Evolutionary conservation across 2,113 vertebrate genomes (phyloP).

Genomic region (Acanthisitta chloris): DNA sequence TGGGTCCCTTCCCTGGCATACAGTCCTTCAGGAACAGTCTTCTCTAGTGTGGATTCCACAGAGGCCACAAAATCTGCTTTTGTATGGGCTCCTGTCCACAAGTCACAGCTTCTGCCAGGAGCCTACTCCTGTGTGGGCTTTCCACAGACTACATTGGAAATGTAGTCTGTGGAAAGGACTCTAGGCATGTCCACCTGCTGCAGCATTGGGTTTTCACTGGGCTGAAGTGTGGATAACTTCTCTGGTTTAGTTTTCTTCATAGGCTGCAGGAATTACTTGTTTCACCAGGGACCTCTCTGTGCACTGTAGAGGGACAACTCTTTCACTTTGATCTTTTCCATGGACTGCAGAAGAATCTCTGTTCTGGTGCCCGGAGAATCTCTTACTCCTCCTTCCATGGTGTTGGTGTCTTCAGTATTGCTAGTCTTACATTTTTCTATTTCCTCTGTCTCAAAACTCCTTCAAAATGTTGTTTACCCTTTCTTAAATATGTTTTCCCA

Average conservation of each 20-base stretch:
- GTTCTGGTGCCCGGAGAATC: neutral
- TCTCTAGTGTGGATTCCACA: rapidly evolving
- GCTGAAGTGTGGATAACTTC: neutral
- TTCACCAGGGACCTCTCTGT: neutral
- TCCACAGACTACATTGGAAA: neutral
- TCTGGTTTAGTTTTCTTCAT: neutral
- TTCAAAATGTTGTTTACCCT: neutral
- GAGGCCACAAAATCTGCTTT: neutral
- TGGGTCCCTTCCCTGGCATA: neutral
- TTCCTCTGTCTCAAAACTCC: neutral
- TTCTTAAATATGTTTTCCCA: neutral
- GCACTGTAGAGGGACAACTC: neutral
- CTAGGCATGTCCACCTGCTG: neutral
- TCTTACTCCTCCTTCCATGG: neutral
- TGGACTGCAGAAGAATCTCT: neutral
- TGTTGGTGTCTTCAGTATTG: neutral
- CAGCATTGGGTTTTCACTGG: neutral
- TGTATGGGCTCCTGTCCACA: neutral
- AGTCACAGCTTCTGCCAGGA: neutral
- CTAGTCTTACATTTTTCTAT: neutral
- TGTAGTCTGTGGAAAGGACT: too few relatives aligned
- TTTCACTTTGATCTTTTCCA: neutral
- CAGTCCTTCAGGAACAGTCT: neutral
- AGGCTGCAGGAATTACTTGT: neutral
- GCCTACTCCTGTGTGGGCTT: neutral